Evolutionary conservation across 2,888 invertebrate species (phyloP).

Genomic region (Rhopalosiphum nymphaeae): DNA sequence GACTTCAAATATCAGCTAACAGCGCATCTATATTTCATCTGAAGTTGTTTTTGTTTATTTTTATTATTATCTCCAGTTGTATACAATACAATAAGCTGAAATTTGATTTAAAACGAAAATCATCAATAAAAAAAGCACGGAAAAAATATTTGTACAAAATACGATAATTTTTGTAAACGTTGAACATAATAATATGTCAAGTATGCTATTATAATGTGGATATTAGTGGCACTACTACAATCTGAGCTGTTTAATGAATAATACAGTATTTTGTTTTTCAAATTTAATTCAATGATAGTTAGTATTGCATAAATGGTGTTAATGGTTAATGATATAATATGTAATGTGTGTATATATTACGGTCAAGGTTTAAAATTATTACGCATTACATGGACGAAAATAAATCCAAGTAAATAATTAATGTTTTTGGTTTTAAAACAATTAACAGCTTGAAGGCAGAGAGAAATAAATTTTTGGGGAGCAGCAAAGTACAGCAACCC

Average conservation of each 20-base stretch:
- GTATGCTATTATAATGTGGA: not conserved
- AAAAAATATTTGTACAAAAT: not conserved
- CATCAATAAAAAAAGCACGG: constrained; percentile 66
- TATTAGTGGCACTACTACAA: not conserved
- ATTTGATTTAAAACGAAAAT: constrained; percentile 60
- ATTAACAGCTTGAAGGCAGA: not conserved
- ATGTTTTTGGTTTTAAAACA: not conserved
- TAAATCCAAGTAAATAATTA: not conserved
- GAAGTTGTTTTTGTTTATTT: constrained; percentile 40
- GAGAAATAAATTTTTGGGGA: not conserved
- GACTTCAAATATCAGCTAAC: constrained; percentile 51
- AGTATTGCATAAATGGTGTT: not conserved
- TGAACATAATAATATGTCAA: not conserved
- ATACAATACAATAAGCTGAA: constrained; percentile 63
- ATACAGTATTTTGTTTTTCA: not conserved
- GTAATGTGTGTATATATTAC: not conserved
- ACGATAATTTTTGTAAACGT: not conserved
- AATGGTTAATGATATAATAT: not conserved
- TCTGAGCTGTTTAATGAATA: not conserved
- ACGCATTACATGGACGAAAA: not conserved
- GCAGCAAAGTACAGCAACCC: not conserved
- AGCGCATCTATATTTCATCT: constrained; percentile 45
- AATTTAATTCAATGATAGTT: not conserved
- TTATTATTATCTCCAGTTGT: constrained; percentile 42
- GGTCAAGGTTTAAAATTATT: not conserved